Evolutionary conservation across 2,113 vertebrate genomes (phyloP), one percentile per base, ranked within the genome.

Genomic region (Sceloporus undulatus): DNA sequence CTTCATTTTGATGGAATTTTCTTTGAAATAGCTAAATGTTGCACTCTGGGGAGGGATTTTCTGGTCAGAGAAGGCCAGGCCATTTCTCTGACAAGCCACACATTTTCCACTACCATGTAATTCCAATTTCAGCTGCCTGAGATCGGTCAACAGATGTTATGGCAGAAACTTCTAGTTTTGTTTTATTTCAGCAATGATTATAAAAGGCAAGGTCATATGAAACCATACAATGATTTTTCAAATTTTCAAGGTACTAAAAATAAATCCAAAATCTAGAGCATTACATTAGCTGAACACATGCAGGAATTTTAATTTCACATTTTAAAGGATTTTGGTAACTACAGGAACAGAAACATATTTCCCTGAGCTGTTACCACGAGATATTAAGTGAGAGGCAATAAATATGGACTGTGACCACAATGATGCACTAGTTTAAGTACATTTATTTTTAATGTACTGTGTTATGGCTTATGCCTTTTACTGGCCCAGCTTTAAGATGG

Each of bases 151-250:
- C 85, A 82, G 84, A 94, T 89, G 91, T 94, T 95, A 83, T 81
- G 82, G 95, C 94, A 94, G 94, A 89, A 92, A 90, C 48, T 80
- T 90, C 78, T n/a, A 92, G 76, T 56, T 93, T 86, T 91, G 85
- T 82, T 91, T 86, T 87, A 42, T 85, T 92, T 89, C 62, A 88
- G 75, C 90, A 85, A 92, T 91, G 89, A 94, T 90, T 93, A 62
- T 62, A 91, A 93, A 92, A 89, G 92, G 40, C 81, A 85, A 87
- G 88, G 89, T 89, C 90, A 94, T 83, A 83, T 62, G 82, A 90
- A 7, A 21, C 92, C 91, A 85, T 0, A 1, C 76, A 92, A 82
- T 90, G 94, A 18, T 62, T 91, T 91, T 93, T 80, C 29, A 92
- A 90, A 92, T 18, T 4, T 18, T 18, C 66, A 74, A 56, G n/a